Percentiles rank a stretch among this genome's conserved stretches.
Conservation (phyloP, 2,888 invertebrate genomes). For the Platycheirus rosarum region DNA sequence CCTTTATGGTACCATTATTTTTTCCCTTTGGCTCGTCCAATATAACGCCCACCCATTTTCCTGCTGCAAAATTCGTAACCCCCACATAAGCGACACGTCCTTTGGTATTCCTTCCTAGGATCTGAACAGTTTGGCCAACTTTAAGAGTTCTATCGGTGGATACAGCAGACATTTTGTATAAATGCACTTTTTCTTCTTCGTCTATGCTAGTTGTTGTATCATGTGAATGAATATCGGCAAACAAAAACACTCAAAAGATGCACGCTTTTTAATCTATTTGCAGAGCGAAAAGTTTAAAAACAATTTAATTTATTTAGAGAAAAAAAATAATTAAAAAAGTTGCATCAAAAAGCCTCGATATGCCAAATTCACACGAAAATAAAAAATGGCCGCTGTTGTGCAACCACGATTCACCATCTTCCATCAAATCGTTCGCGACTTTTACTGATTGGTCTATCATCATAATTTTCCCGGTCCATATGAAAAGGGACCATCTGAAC, state of each 20-base stretch:
- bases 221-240: neutral
- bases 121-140: conserved; percentile 91
- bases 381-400: conserved; percentile 73
- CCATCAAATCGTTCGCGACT: too few species aligned
- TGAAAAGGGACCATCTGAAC: too few species aligned
- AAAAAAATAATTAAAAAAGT: conserved; percentile 38
- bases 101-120: conserved; percentile 92
- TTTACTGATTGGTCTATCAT: too few species aligned
- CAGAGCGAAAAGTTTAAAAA: neutral
- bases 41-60: conserved; percentile 97
- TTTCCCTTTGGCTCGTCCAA: conserved; percentile 97
- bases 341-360: conserved; percentile 55
- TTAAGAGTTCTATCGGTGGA: conserved; percentile 84
- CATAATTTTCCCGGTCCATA: too few species aligned
- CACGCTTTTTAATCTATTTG: conserved; percentile 4
- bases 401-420: conserved; percentile 56
- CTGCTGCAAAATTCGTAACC: conserved; percentile 93
- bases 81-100: conserved; percentile 96
- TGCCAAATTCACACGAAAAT: conserved; percentile 57
- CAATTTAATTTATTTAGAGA: conserved; percentile 10
- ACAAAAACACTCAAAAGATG: conserved; percentile 11
- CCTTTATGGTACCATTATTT: conserved; percentile 97
- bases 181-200: conserved; percentile 2
- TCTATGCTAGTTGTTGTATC: too few species aligned
- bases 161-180: conserved; percentile 75